Evolutionary conservation across 64 coral and sea anemone genomes (phyloP), one percentile per base, ranked within the genome.

Genomic region (Hydrozoanthus tunicans): DNA sequence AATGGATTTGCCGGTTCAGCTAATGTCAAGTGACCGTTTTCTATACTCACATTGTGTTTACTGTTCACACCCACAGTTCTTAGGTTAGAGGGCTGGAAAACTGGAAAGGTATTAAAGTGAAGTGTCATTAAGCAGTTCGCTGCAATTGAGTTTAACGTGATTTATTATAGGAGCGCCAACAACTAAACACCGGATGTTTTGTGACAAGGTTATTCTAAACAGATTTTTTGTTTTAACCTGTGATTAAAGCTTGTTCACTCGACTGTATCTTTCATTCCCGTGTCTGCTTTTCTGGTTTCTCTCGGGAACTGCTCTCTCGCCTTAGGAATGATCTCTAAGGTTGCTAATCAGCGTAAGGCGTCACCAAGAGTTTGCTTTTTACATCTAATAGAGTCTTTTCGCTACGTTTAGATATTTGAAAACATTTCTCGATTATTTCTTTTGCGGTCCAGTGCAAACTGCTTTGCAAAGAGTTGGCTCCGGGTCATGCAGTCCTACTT

Each of bases 381-480:
- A 56, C 25, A 7, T 88, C 13, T 15, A 32, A 6, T 88, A 56
- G 7, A 57, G 65, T 59, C 9, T 70, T 70, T 69, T 52, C 9
- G 20, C 56, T 5, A 12, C 4, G 2, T 76, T 88, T 74, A 52
- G 11, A 32, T 58, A 25, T 88, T 6, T 75, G 69, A 60, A 12
- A 15, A 13, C 25, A 15, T 65, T 86, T 86, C 52, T 74, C 11
- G 84, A 59, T 88, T 74, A 60, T 75, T 71, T 66, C 81, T 86
- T 20, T 70, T 70, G 82, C 82, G 82, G 82, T 86, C 53, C 82
- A 86, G 8, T 88, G 84, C 69, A 88, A 88, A 73, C 68, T 60
- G 55, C 84, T 88, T 88, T 88, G 25, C 84, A 59, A 27, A 73
- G 23, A 58, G 68, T 73, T 73, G 72, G 9, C 56, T 88, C 54